Evolutionary conservation across 1,140 invertebrate species (phyloP).

Genomic region (Lanistes nyassanus): DNA sequence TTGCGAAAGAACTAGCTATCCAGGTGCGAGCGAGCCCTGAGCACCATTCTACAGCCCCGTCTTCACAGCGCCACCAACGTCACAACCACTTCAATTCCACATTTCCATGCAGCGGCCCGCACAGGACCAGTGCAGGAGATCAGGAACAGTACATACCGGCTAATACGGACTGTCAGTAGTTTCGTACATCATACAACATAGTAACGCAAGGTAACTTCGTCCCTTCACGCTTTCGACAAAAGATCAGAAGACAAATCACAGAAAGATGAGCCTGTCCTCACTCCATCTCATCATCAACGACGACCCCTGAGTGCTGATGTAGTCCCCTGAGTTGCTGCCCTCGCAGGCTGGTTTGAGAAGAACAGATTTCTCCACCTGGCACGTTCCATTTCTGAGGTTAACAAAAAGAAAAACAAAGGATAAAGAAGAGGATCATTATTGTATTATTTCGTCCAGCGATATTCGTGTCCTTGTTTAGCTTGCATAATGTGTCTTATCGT

Average conservation of each 20-base stretch:
- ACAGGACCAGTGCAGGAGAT: not conserved
- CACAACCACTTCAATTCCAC: too few species aligned
- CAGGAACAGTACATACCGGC: not conserved
- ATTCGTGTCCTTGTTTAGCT: not conserved
- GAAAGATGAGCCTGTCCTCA: not conserved
- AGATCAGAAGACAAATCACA: not conserved
- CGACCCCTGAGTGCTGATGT: conserved; percentile 9
- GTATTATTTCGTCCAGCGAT: too few species aligned
- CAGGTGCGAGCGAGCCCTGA: too few species aligned
- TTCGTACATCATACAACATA: not conserved
- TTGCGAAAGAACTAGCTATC: not conserved
- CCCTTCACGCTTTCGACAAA: not conserved
- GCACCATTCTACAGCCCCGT: too few species aligned
- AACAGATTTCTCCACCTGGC: conserved; percentile 13
- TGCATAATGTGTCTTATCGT: not conserved
- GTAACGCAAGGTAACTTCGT: not conserved
- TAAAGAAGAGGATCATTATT: not conserved
- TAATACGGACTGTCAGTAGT: not conserved
- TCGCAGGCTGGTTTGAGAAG: conserved; percentile 14
- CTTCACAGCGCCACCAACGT: too few species aligned
- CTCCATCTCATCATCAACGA: conserved; percentile 26
- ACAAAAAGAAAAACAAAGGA: not conserved
- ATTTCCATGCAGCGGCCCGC: too few species aligned
- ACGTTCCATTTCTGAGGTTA: conserved; percentile 15
- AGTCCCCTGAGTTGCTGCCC: conserved; percentile 6